These are phyloP conservation scores for Peromyscus eremicus DNA, from an alignment of 2,797 vertebrate species.

Conservation along the genomic window DNA sequence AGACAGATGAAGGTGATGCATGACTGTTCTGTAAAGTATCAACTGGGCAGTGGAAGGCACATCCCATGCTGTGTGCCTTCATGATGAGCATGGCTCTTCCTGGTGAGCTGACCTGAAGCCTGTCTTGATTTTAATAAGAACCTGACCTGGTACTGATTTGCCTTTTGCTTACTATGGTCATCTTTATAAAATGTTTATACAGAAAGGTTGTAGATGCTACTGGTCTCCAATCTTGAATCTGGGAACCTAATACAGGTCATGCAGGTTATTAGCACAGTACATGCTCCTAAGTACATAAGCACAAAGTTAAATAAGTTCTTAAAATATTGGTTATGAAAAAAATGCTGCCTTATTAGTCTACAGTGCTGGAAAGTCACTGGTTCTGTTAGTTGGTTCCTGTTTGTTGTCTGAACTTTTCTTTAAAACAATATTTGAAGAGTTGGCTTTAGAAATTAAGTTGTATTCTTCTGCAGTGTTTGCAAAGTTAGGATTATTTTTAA, in stretches of 20 bases:
- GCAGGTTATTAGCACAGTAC: too few relatives aligned
- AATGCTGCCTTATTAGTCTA: not conserved
- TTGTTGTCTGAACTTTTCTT: not conserved
- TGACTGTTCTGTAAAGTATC: not conserved
- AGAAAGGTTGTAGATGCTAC: not conserved
- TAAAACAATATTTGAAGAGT: not conserved
- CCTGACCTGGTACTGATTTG: not conserved
- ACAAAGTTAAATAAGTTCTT: not conserved
- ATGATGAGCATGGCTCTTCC: accelerated
- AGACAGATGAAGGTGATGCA: too few relatives aligned
- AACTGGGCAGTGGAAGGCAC: not conserved
- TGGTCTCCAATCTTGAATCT: not conserved
- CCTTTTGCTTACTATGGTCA: not conserved
- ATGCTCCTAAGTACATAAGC: not conserved
- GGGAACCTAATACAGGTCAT: not conserved
- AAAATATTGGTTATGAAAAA: not conserved
- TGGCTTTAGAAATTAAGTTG: not conserved
- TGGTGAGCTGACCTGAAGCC: not conserved
- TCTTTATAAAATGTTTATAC: not conserved
- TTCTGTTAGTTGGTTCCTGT: not conserved
- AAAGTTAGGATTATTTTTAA: not conserved
- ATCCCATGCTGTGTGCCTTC: not conserved
- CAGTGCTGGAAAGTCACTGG: not conserved
- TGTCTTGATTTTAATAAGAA: not conserved
- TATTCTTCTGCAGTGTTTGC: not conserved